Evolutionary conservation across 2,113 vertebrate genomes (phyloP).

Genomic region (Tyrannus savana): DNA sequence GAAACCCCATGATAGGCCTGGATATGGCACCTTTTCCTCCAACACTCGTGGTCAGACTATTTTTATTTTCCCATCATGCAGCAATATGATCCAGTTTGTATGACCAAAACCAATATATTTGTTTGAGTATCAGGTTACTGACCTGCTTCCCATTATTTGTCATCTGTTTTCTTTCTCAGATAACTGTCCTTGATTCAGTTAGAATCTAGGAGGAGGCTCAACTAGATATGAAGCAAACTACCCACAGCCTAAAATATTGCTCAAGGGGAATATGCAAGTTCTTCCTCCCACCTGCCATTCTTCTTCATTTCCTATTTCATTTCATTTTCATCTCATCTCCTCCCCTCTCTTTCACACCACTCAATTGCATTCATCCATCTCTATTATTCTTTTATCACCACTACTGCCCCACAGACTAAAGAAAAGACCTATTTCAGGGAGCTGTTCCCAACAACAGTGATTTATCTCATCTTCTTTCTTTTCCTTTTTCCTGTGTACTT

Average conservation of each 20-base stretch:
- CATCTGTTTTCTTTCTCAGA: neutral
- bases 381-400: neutral
- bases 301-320: conserved; percentile 44
- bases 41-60: neutral
- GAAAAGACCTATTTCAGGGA: neutral
- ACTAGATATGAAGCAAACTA: neutral
- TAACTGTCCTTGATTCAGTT: neutral
- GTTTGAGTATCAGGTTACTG: neutral
- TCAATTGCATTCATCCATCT: conserved; percentile 43
- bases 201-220: neutral
- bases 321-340: conserved; percentile 23
- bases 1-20: neutral
- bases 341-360: neutral
- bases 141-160: neutral
- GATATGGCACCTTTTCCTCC: neutral
- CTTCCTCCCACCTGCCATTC: conserved; percentile 6
- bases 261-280: neutral
- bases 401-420: neutral
- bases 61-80: neutral
- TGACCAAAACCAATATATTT: neutral
- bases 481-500: neutral
- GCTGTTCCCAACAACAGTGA: neutral
- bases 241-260: neutral
- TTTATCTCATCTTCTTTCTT: neutral
- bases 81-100: neutral